These are phyloP conservation scores for Larimichthys polyactis DNA, from an alignment of 2,113 vertebrate species.

Conservation along the genomic window DNA sequence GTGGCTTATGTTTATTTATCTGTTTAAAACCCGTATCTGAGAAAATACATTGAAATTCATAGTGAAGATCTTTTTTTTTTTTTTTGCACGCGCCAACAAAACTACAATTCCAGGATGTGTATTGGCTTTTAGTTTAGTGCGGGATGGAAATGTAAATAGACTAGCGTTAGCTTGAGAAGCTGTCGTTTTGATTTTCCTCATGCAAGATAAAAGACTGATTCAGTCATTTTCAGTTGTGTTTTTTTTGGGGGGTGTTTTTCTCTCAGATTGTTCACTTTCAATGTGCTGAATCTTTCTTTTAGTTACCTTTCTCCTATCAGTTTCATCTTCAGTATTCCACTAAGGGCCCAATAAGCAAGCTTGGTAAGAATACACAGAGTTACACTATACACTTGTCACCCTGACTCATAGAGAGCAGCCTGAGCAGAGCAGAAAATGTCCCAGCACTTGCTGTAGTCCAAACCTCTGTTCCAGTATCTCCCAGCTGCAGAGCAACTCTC, in stretches of 20 bases:
- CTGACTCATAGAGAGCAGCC: constrained; percentile 13
- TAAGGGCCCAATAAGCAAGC: constrained; percentile 15
- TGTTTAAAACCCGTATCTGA: constrained; percentile 52
- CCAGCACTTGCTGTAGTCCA: constrained; percentile 41
- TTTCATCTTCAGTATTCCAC: constrained; percentile 11
- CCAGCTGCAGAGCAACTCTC: constrained; percentile 55
- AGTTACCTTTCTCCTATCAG: constrained; percentile 12
- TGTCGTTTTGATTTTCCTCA: constrained; percentile 45
- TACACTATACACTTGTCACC: constrained; percentile 26
- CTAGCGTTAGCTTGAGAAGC: constrained; percentile 10
- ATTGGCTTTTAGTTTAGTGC: constrained; percentile 44
- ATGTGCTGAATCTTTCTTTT: constrained; percentile 22
- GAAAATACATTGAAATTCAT: constrained; percentile 51
- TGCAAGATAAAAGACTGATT: constrained; percentile 26
- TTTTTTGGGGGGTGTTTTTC: constrained; percentile 14
- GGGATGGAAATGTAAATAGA: constrained; percentile 48
- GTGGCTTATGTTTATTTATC: constrained; percentile 67
- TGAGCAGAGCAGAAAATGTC: constrained; percentile 33
- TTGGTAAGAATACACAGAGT: constrained; percentile 14
- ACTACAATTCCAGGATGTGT: constrained; percentile 32
- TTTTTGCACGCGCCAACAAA: constrained; percentile 51
- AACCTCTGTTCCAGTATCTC: constrained; percentile 60
- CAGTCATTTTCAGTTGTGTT: not conserved
- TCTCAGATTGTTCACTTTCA: constrained; percentile 16
- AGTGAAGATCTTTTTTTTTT: constrained; percentile 44